These are phyloP conservation scores for Archegozetes longisetosus DNA, from an alignment of 1,140 invertebrate species.

Conservation along the genomic window DNA sequence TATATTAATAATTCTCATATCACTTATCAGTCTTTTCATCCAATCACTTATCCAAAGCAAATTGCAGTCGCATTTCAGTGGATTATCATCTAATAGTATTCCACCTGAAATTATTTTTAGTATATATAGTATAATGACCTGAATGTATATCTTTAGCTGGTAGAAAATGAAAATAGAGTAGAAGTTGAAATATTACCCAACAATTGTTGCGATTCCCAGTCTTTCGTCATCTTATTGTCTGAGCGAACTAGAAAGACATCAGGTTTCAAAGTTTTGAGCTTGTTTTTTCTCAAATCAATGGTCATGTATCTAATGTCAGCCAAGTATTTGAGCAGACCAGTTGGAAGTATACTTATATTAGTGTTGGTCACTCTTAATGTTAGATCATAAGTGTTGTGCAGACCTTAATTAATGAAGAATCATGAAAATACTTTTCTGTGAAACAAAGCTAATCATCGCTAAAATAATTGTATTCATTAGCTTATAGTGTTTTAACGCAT, in stretches of 20 bases:
- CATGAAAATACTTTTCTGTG: background rate
- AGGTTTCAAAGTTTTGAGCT: conserved; percentile 14
- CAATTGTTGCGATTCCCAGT: conserved; percentile 8
- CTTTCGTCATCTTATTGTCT: background rate
- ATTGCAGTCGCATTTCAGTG: conserved; percentile 67
- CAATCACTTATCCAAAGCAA: conserved; percentile 73
- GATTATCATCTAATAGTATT: conserved; percentile 60
- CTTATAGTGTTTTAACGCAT: too few species aligned
- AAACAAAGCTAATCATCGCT: background rate
- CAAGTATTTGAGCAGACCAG: conserved; percentile 19
- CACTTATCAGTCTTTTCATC: conserved; percentile 63
- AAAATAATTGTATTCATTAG: too few species aligned
- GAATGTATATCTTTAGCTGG: too few species aligned
- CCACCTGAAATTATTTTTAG: conserved; percentile 44
- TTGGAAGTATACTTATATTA: conserved; percentile 17
- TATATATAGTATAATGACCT: too few species aligned
- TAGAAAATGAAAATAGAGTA: background rate
- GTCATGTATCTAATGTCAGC: conserved; percentile 22
- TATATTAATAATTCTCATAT: conserved; percentile 32
- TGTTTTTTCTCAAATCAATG: conserved; percentile 20
- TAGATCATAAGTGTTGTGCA: conserved; percentile 19
- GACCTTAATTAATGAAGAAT: conserved; percentile 3
- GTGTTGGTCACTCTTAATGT: conserved; percentile 20
- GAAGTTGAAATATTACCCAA: conserved; percentile 3
- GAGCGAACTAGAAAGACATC: background rate